Percentiles rank a stretch among this genome's conserved stretches.
phyloP scores from a whole-genome alignment of 2,888 invertebrate genomes.

The Fragum fragum region DNA sequence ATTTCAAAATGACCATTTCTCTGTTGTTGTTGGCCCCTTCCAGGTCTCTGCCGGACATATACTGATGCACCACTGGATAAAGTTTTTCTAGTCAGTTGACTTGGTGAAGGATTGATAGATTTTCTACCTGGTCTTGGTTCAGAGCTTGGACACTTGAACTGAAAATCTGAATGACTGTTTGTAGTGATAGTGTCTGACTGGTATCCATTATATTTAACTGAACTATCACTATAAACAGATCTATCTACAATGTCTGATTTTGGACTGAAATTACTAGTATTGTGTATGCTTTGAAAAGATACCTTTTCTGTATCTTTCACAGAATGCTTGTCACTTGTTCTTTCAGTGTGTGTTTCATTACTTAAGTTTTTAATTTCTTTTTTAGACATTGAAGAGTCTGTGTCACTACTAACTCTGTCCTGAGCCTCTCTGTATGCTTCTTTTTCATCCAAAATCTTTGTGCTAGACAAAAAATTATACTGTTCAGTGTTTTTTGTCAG shows the following conservation, averaged over 20 bases:
- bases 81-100: constrained; percentile 35
- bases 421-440: constrained; percentile 7
- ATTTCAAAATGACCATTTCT: constrained; percentile 39
- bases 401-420: not conserved
- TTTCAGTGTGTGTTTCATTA: not conserved
- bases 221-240: not conserved
- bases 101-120: not conserved
- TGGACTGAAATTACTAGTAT: not conserved
- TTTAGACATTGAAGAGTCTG: not conserved
- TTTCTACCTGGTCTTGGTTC: constrained; percentile 5
- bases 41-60: constrained; percentile 54
- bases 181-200: constrained; percentile 14
- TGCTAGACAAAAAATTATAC: constrained; percentile 60
- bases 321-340: not conserved
- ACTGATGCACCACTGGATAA: constrained; percentile 69
- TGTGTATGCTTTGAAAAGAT: not conserved
- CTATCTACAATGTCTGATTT: not conserved
- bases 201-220: constrained; percentile 1
- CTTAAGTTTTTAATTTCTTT: not conserved
- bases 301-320: not conserved
- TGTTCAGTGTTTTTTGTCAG: constrained; percentile 47
- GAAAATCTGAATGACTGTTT: not conserved
- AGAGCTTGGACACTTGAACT: constrained; percentile 20
- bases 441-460: constrained; percentile 28
- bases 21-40: constrained; percentile 21